A percentile compares a stretch with the other conserved stretches of the same genome.
Evolutionary conservation across 2,797 vertebrate genomes (phyloP).

Genomic region (Malurus leucopterus): DNA sequence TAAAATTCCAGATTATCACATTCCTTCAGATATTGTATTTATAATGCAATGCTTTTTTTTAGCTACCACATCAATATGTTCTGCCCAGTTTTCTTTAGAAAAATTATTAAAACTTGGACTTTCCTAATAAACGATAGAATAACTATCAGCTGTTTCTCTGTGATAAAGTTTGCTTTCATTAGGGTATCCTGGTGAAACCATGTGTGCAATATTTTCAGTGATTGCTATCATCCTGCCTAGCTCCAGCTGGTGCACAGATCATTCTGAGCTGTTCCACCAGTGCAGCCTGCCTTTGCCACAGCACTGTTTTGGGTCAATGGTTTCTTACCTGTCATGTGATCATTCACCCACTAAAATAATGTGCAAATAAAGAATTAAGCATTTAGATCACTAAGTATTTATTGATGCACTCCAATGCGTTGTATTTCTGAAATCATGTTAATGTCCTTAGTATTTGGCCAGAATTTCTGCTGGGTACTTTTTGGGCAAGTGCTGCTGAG

Average conservation of each 20-base stretch:
- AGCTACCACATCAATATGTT: neutral
- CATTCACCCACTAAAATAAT: neutral
- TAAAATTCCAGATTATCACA: slow-evolving; percentile 17
- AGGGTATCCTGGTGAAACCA: slow-evolving; percentile 19
- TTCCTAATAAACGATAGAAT: slow-evolving; percentile 34
- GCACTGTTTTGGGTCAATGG: neutral
- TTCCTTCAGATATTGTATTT: slow-evolving; percentile 21
- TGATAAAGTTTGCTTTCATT: slow-evolving; percentile 45
- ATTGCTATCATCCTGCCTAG: slow-evolving; percentile 38
- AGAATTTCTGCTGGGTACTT: neutral
- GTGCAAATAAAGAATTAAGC: neutral
- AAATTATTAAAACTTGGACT: slow-evolving; percentile 19
- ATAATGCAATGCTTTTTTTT: slow-evolving; percentile 1
- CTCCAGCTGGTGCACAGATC: slow-evolving; percentile 49
- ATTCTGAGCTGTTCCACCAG: slow-evolving; percentile 1
- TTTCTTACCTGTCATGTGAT: neutral
- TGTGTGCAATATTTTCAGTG: slow-evolving; percentile 44
- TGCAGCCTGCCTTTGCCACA: neutral
- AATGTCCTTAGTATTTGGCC: neutral
- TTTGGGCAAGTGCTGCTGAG: neutral
- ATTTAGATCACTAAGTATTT: neutral
- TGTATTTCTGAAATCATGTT: neutral
- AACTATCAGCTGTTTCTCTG: slow-evolving; percentile 52
- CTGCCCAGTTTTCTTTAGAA: slow-evolving; percentile 4
- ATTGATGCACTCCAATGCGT: neutral